Evolutionary conservation across 2,888 invertebrate genomes (phyloP).

Genomic region (Pseudococcus jackbeardsleyi): DNA sequence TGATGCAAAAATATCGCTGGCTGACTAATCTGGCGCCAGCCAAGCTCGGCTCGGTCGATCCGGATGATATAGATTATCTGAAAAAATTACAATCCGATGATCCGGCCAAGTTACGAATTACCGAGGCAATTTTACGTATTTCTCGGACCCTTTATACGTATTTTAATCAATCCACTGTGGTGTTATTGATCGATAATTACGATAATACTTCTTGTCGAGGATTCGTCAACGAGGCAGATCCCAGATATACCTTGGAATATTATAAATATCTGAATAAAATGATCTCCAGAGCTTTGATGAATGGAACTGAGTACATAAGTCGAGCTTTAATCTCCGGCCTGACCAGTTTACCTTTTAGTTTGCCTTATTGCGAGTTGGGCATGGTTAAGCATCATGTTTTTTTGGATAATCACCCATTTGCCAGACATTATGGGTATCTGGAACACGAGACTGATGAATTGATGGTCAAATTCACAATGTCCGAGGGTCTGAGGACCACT

Average conservation of each 20-base stretch:
- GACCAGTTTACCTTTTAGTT: slow-evolving; percentile 8
- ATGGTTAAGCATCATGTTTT: background rate
- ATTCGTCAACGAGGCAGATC: background rate
- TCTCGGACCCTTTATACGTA: background rate
- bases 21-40: background rate
- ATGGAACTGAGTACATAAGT: background rate
- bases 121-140: background rate
- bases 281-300: slow-evolving; percentile 27
- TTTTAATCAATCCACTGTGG: background rate
- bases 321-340: background rate
- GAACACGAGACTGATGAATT: background rate
- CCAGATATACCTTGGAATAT: background rate
- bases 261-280: slow-evolving; percentile 18
- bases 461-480: background rate
- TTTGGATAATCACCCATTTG: background rate
- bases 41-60: background rate
- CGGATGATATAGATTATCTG: background rate
- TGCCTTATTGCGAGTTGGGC: background rate
- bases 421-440: background rate
- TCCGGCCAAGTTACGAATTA: background rate
- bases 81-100: background rate
- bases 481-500: background rate
- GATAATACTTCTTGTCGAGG: background rate
- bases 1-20: background rate
- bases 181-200: slow-evolving; percentile 9